phyloP scores from a whole-genome alignment of 2,888 invertebrate genomes.

The Agriotes lineatus region DNA sequence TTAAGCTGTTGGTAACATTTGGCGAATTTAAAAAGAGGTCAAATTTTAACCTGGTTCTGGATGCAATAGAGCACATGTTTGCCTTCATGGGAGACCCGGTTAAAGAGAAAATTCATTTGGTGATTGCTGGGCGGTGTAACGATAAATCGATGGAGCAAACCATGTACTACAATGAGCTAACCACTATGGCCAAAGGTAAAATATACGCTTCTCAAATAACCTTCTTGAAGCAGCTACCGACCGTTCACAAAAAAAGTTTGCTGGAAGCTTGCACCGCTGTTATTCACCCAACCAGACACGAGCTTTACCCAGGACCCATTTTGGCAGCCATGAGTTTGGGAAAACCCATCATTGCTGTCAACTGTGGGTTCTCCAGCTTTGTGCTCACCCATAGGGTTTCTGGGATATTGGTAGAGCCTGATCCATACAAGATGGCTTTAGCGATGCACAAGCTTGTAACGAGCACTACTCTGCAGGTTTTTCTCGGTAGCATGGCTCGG shows the following conservation, averaged over 20 bases:
- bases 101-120: constrained; percentile 57
- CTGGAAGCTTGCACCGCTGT: constrained; percentile 58
- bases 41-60: constrained; percentile 59
- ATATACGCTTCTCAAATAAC: constrained; percentile 59
- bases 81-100: constrained; percentile 52
- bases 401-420: constrained; percentile 59
- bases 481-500: constrained; percentile 60
- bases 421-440: constrained; percentile 56
- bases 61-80: constrained; percentile 60
- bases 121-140: constrained; percentile 59
- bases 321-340: constrained; percentile 59
- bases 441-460: constrained; percentile 59
- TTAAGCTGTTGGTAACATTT: constrained; percentile 57
- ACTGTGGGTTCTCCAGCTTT: constrained; percentile 59
- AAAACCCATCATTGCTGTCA: constrained; percentile 59
- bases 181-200: constrained; percentile 55
- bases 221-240: constrained; percentile 59
- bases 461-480: constrained; percentile 58
- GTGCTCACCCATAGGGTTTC: constrained; percentile 57
- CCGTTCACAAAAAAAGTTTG: constrained; percentile 59
- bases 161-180: constrained; percentile 57
- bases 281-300: constrained; percentile 58
- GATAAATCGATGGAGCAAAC: constrained; percentile 52
- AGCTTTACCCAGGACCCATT: constrained; percentile 58
- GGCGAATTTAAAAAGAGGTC: constrained; percentile 58